A percentile compares a stretch with the other conserved stretches of the same genome.
Evolutionary conservation across 1,140 invertebrate genomes (phyloP).

Genomic region (Cyclargus thomasi): DNA sequence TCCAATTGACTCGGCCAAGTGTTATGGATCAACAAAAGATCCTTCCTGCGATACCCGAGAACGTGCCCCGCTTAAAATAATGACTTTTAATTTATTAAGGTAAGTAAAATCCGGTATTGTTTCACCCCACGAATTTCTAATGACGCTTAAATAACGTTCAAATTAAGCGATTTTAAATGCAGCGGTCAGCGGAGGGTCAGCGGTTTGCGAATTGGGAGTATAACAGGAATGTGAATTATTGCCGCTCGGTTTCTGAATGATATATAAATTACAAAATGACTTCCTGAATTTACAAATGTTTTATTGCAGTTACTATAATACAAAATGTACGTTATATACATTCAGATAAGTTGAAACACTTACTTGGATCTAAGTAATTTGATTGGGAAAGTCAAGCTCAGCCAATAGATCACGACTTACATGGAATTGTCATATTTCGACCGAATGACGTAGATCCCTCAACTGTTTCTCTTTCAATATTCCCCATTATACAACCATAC

Average conservation of each 20-base stretch:
- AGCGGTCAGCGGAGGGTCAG: background rate
- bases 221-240: background rate
- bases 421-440: no score
- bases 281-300: background rate
- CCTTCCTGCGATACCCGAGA: slow-evolving; percentile 51
- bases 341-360: no score
- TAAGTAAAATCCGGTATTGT: background rate
- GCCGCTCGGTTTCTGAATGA: background rate
- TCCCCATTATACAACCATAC: no score
- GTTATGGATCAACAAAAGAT: slow-evolving; percentile 63
- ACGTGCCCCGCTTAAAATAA: slow-evolving; percentile 63
- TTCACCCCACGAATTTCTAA: slow-evolving; percentile 2
- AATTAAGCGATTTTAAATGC: slow-evolving; percentile 1
- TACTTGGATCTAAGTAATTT: no score
- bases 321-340: no score
- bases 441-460: no score
- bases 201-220: background rate
- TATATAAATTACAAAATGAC: background rate
- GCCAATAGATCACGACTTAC: no score
- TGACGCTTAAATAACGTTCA: background rate
- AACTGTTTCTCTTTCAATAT: no score
- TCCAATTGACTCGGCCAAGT: slow-evolving; percentile 63
- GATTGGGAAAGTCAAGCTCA: no score
- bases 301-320: no score
- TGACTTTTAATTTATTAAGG: slow-evolving; percentile 52